Base-by-base conservation (phyloP, 2,113 vertebrate genomes). In the Chionomys nivalis region DNA sequence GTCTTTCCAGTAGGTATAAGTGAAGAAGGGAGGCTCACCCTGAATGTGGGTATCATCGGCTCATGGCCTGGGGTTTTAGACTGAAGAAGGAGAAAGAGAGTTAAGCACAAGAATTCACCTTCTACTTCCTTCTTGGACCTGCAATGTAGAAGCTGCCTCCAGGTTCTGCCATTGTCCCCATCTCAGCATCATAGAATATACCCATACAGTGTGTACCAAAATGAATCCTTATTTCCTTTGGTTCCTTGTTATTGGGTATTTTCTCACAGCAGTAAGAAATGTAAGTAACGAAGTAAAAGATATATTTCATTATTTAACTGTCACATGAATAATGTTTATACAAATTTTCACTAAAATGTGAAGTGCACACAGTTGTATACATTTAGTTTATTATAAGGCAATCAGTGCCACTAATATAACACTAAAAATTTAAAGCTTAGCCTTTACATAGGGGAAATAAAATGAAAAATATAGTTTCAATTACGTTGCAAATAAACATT, bases 391-490 rank as follows among this genome's bases (percentile, higher is more conserved):
- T 89, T 93, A 49, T 87, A 61, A 87, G 63, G 8, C 49, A 93
- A 52, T 79, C 78, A 42, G 33, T 68, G 70, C 12, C 81, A 58
- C 58, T 58, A 96, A 39, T 72, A 61, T 90, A 92, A 58, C 61
- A 61, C 31, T 92, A 36, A 95, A 89, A 94, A 95, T 94, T 95
- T 21, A 87, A 94, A 89, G 88, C 79, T 16, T 93, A 89, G 95
- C 21, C n/a, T 95, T 97, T 42, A 72, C 83, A 88, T 66, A 75
- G n/a, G 92, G 83, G 63, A 96, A 94, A 58, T 95, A 86, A 91
- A 96, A 97, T 95, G 90, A 89, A 96, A 97, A 95, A 94, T 95
- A 96, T 96, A 93, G 87, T 39, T 89, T 97, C 93, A 97, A 77
- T 97, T 97, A 96, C 47, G 8, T 91, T 97, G 92, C 47, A 96